phyloP scores from a whole-genome alignment of 2,888 invertebrate genomes.

The Ophion slaviceki region DNA sequence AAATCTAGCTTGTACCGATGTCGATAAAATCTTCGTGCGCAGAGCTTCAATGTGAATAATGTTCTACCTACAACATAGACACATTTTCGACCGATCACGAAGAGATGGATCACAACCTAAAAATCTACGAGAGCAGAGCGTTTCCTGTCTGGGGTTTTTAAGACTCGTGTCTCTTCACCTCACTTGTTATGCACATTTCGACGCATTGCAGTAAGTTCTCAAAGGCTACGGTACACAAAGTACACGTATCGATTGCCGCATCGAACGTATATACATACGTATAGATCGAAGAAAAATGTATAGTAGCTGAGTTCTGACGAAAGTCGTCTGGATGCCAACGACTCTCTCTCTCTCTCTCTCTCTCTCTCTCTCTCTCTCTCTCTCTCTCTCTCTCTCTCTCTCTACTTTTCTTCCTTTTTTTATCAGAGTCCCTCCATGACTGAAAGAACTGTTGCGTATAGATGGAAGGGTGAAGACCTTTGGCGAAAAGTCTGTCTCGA shows the following conservation, averaged over 20 bases:
- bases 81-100: neutral
- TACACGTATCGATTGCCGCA: slow-evolving; percentile 59
- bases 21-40: too few relatives aligned
- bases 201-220: slow-evolving; percentile 60
- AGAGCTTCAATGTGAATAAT: too few relatives aligned
- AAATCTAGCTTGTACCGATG: too few relatives aligned
- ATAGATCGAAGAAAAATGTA: slow-evolving; percentile 38
- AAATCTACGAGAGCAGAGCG: neutral
- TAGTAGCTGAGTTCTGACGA: slow-evolving; percentile 58
- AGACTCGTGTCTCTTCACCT: slow-evolving; percentile 12
- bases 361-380: neutral
- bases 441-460: slow-evolving; percentile 48
- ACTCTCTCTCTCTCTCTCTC: neutral
- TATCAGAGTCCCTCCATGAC: slow-evolving; percentile 36
- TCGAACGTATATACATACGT: slow-evolving; percentile 11
- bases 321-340: slow-evolving; percentile 60
- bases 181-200: slow-evolving; percentile 46
- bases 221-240: slow-evolving; percentile 19
- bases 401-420: neutral
- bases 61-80: too few relatives aligned
- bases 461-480: slow-evolving; percentile 37
- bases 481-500: slow-evolving; percentile 58
- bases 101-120: neutral
- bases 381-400: neutral
- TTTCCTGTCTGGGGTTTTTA: neutral